A percentile compares a stretch with the other conserved stretches of the same genome.
Conservation (phyloP, 2,797 vertebrate genomes). For the Scarus forsteni region DNA sequence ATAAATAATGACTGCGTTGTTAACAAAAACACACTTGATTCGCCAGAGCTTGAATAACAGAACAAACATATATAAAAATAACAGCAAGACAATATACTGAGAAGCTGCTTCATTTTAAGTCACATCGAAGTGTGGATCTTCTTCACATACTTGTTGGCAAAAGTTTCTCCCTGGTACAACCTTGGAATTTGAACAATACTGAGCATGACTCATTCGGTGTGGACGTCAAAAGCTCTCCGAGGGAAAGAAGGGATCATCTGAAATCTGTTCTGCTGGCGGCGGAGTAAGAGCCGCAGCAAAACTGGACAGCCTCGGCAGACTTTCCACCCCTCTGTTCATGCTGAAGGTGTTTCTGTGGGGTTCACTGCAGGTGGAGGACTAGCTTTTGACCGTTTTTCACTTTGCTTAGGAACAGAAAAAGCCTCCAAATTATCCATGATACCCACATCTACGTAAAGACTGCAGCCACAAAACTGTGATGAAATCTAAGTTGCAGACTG, state of each 20-base stretch:
- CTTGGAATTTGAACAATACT: conserved; percentile 41
- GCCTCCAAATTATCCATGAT: conserved; percentile 7
- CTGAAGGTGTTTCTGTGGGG: not conserved
- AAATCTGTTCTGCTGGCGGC: conserved; percentile 19
- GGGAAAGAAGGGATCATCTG: not conserved
- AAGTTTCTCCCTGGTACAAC: conserved; percentile 33
- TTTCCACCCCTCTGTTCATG: not conserved
- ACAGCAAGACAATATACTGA: conserved; percentile 49
- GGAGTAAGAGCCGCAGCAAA: conserved; percentile 6
- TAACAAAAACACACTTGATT: conserved; percentile 61
- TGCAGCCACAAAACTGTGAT: conserved; percentile 26
- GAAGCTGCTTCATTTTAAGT: conserved; percentile 56
- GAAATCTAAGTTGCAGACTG: not conserved
- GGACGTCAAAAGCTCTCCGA: not conserved
- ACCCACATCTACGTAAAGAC: conserved; percentile 9
- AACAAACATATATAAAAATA: conserved; percentile 59
- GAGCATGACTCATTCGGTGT: conserved; percentile 23
- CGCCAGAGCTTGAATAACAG: conserved; percentile 52
- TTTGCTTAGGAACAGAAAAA: conserved; percentile 12
- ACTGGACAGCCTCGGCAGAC: conserved; percentile 7
- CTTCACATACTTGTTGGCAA: conserved; percentile 50
- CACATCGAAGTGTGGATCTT: conserved; percentile 42
- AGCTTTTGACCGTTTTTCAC: not conserved
- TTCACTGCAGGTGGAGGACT: conserved; percentile 5
- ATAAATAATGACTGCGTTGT: conserved; percentile 75